These are phyloP conservation scores for Eulemur rufifrons DNA, from an alignment of 2,113 vertebrate species.

Conservation along the genomic window DNA sequence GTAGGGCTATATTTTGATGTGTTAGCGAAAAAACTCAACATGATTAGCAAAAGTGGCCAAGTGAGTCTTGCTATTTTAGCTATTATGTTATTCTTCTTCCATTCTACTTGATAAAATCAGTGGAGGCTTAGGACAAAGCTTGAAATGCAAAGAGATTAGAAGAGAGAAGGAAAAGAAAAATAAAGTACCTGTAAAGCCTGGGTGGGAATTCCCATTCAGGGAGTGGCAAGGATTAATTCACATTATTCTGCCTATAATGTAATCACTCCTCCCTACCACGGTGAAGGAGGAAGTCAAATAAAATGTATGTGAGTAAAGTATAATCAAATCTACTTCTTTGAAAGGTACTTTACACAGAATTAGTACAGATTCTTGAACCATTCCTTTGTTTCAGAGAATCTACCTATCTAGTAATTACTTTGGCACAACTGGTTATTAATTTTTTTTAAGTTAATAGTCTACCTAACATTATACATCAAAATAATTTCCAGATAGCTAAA, in stretches of 20 bases:
- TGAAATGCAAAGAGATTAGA: neutral
- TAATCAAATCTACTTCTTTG: constrained; percentile 41
- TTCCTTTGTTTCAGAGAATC: neutral
- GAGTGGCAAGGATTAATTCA: constrained; percentile 12
- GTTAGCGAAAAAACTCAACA: neutral
- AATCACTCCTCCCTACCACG: neutral
- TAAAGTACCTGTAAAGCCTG: neutral
- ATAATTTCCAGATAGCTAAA: neutral
- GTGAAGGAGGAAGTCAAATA: constrained; percentile 32
- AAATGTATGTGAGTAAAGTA: constrained; percentile 25
- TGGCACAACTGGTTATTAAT: neutral
- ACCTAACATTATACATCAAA: neutral
- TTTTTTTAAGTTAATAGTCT: constrained; percentile 34
- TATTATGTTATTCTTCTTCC: neutral
- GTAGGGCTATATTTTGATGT: neutral
- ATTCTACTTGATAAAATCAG: neutral
- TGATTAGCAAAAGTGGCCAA: neutral
- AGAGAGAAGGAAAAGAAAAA: neutral
- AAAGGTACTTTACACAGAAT: constrained; percentile 4
- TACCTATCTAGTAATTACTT: constrained; percentile 46
- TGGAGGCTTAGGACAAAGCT: neutral
- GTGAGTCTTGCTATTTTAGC: neutral
- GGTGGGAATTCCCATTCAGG: neutral
- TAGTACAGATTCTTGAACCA: constrained; percentile 16
- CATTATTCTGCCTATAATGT: neutral